Percentiles rank a stretch among this genome's conserved stretches.
Conservation (phyloP, 2,113 vertebrate species). For the Seriola quinqueradiata region DNA sequence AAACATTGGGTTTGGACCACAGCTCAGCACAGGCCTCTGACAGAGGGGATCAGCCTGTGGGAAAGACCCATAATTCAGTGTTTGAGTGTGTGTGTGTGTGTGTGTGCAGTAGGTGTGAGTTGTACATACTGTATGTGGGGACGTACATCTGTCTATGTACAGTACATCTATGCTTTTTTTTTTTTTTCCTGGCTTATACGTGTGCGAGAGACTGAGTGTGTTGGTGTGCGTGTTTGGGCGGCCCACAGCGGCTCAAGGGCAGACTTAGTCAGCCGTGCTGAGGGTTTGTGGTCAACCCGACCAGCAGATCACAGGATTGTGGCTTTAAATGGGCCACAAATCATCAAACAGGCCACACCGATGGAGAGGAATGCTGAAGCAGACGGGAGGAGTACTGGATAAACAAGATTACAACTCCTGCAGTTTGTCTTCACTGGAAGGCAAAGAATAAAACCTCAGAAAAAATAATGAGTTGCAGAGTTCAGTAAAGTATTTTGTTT, state of each 20-base stretch:
- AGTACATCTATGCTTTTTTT: constrained; percentile 8
- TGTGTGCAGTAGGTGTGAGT: constrained; percentile 40
- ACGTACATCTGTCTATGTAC: constrained; percentile 6
- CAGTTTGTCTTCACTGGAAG: constrained; percentile 48
- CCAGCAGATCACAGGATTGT: constrained; percentile 73
- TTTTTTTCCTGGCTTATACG: constrained; percentile 2
- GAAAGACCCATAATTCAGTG: constrained; percentile 55
- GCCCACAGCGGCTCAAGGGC: constrained; percentile 51
- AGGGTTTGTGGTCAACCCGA: constrained; percentile 67
- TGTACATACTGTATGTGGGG: constrained; percentile 34
- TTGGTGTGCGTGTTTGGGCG: constrained; percentile 11
- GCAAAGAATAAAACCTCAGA: constrained; percentile 32
- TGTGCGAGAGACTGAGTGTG: constrained; percentile 2
- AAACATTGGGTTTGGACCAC: constrained; percentile 78
- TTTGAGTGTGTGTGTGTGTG: constrained; percentile 7
- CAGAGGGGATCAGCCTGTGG: constrained; percentile 50
- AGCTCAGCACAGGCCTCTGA: constrained; percentile 57
- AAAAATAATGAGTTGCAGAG: constrained; percentile 1
- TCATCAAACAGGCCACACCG: constrained; percentile 72
- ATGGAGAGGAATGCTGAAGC: constrained; percentile 60
- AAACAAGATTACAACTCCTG: constrained; percentile 63
- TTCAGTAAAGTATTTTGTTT: neutral
- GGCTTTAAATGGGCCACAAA: constrained; percentile 75
- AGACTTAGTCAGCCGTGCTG: constrained; percentile 57
- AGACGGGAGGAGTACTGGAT: constrained; percentile 54